Percentiles rank a stretch among this genome's conserved stretches.
These are phyloP conservation scores for Cyprinodon diabolis DNA, from an alignment of 2,797 vertebrate genomes.

Conservation along the genomic window DNA sequence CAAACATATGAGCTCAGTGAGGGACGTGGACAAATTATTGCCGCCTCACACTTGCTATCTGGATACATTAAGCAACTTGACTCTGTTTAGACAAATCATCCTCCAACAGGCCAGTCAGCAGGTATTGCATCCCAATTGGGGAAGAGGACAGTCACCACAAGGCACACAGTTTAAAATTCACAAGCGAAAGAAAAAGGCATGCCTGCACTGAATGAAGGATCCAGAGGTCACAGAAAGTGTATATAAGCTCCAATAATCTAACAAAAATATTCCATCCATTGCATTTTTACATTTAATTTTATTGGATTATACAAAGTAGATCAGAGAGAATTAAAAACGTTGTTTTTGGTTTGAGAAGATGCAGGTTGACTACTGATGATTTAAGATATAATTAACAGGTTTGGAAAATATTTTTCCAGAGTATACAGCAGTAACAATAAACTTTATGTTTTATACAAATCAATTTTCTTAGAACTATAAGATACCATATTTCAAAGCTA, in stretches of 20 bases:
- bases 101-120: constrained; percentile 69
- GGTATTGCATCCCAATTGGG: constrained; percentile 51
- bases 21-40: constrained; percentile 66
- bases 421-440: too few species aligned
- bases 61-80: constrained; percentile 55
- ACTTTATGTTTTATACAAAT: too few species aligned
- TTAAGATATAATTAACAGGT: neutral
- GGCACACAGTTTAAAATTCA: constrained; percentile 60
- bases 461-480: too few species aligned
- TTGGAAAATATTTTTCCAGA: too few species aligned
- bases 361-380: neutral
- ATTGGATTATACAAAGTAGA: too few species aligned
- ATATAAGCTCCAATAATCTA: too few species aligned
- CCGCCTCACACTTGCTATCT: constrained; percentile 62
- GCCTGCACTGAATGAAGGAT: neutral
- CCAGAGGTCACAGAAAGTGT: neutral
- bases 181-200: constrained; percentile 47
- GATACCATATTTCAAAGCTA: too few species aligned
- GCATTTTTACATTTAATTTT: too few species aligned
- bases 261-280: too few species aligned
- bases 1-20: constrained; percentile 85
- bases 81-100: constrained; percentile 71
- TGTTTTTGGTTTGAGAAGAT: neutral
- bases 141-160: constrained; percentile 41
- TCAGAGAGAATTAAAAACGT: neutral